Percentiles rank a stretch among this genome's conserved stretches.
Conservation (phyloP, 2,113 vertebrate species). For the Etheostoma cragini region DNA sequence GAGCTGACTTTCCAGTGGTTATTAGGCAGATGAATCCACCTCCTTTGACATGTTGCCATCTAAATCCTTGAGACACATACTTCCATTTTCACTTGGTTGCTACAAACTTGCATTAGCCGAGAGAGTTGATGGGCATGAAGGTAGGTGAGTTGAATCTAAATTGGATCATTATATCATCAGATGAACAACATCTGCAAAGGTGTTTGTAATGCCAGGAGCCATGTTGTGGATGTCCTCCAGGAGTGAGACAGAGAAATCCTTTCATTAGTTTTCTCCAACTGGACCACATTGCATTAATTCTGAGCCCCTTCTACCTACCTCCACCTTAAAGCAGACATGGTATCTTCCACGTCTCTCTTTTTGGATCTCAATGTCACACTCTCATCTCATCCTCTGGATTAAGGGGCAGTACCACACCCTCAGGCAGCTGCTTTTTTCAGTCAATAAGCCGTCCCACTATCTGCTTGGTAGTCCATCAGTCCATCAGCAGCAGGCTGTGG, state of each 20-base stretch:
- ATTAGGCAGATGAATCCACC: conserved; percentile 3
- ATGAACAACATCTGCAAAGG: not conserved
- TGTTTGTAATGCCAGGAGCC: not conserved
- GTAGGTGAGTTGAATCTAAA: not conserved
- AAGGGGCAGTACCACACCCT: not conserved
- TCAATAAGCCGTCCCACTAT: not conserved
- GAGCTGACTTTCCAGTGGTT: not conserved
- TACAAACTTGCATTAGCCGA: not conserved
- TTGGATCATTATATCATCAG: not conserved
- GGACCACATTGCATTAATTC: not conserved
- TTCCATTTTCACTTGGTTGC: not conserved
- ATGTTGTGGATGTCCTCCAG: not conserved
- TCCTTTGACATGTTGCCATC: conserved; percentile 10
- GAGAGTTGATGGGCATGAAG: not conserved
- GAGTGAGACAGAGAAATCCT: not conserved
- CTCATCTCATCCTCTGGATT: not conserved
- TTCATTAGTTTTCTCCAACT: not conserved
- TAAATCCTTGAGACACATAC: not conserved
- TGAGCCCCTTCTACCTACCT: not conserved
- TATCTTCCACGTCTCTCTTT: not conserved
- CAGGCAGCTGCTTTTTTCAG: not conserved
- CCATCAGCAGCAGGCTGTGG: not conserved
- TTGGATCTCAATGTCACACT: not conserved
- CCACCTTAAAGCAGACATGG: not conserved
- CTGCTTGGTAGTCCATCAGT: not conserved